phyloP scores from a whole-genome alignment of 1,140 invertebrate genomes.

The Drosophila pectinifera region DNA sequence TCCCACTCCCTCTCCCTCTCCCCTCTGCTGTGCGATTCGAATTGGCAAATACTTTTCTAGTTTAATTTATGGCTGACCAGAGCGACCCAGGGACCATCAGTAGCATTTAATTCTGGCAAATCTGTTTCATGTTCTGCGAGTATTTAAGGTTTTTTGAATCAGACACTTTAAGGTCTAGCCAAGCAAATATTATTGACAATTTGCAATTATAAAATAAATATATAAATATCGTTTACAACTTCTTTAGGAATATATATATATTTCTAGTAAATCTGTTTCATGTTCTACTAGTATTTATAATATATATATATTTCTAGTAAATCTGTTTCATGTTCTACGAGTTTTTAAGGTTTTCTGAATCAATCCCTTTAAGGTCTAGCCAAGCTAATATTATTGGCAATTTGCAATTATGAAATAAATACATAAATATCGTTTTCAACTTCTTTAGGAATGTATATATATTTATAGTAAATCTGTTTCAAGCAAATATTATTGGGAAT shows the following conservation, averaged over 20 bases:
- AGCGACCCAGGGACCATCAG: neutral
- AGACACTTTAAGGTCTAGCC: neutral
- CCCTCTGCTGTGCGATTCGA: slow-evolving; percentile 4
- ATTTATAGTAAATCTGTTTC: no score
- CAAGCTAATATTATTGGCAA: no score
- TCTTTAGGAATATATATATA: no score
- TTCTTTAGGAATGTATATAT: no score
- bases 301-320: slow-evolving; percentile 8
- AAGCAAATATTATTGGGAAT: no score
- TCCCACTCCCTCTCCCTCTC: neutral
- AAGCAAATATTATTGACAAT: no score
- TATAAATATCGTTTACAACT: no score
- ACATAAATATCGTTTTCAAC: no score
- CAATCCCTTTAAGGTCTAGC: neutral
- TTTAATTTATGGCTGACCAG: slow-evolving; percentile 54
- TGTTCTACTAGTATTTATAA: no score
- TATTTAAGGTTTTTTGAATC: neutral
- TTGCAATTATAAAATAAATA: no score
- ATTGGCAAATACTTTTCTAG: slow-evolving; percentile 53
- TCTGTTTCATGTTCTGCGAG: slow-evolving; percentile 11
- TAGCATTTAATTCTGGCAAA: slow-evolving; percentile 7
- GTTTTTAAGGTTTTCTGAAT: neutral
- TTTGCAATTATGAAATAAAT: no score
- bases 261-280: no score
- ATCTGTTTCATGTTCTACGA: slow-evolving; percentile 14